Percentiles rank a stretch among this genome's conserved stretches.
phyloP scores from a whole-genome alignment of 35 echinoderm and acorn worm species.

The Holothuria glaberrima region DNA sequence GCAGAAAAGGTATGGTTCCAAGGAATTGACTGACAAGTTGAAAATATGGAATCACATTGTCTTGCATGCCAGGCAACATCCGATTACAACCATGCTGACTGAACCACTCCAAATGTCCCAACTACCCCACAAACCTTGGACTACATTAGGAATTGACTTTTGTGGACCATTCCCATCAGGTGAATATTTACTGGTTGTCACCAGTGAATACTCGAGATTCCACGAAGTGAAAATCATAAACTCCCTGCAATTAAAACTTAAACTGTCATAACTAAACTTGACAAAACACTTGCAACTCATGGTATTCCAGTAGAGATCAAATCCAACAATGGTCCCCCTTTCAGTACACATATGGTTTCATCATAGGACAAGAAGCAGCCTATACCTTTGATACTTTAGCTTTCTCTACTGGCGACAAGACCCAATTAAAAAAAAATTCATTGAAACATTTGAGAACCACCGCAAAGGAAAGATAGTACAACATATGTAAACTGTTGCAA shows the following conservation, averaged over 20 bases:
- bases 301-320: constrained; percentile 10
- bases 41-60: constrained; percentile 15
- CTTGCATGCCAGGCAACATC: constrained; percentile 49
- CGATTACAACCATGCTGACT: background rate
- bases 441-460: too few species aligned
- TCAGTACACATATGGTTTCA: constrained; percentile 62
- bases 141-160: constrained; percentile 47
- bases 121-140: constrained; percentile 31
- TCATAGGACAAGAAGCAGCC: too few species aligned
- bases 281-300: constrained; percentile 31
- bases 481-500: too few species aligned
- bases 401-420: too few species aligned
- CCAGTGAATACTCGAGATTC: constrained; percentile 69
- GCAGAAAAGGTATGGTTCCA: constrained; percentile 49
- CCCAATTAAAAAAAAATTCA: too few species aligned
- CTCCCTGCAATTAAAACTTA: constrained; percentile 32
- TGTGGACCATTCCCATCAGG: constrained; percentile 67
- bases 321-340: constrained; percentile 18
- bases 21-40: constrained; percentile 30
- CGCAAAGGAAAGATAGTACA: too few species aligned
- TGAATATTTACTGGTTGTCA: constrained; percentile 55
- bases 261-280: constrained; percentile 57
- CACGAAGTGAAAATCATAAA: constrained; percentile 73
- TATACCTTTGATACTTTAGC: too few species aligned
- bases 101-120: constrained; percentile 62